Evolutionary conservation across 2,888 invertebrate genomes (phyloP), one percentile per base, ranked within the genome.

Genomic region (Torymus tubicola): DNA sequence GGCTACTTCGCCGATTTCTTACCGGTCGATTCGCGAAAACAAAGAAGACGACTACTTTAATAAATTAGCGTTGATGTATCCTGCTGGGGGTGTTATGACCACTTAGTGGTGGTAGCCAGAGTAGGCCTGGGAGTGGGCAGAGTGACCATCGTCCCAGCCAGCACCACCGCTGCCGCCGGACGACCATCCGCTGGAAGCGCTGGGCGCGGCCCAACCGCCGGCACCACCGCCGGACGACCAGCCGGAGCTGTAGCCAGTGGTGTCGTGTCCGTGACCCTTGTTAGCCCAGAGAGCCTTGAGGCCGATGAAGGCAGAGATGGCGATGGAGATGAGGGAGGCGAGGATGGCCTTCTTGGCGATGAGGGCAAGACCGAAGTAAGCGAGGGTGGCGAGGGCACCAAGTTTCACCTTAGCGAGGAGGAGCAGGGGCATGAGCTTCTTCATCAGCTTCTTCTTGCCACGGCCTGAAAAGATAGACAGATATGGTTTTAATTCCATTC

Each of bases 271-370:
- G 8, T 5, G 4, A n/a, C 87, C 83, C 57, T 84, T 78, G 42
- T 83, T 86, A 4, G 88, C 85, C 86, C 91, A 88, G 63, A 90
- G 89, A 73, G 87, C 85, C 78, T 85, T 90, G 16, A 91, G 81
- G 1, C 91, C 90, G 81, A 92, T 86, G 89, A 93, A 93, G 72
- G 92, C 91, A 24, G 93, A 93, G 85, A 94, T 90, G 85, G 93
- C 92, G 84, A 94, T 91, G 2, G 94, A 94, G 82, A 94, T 90
- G 77, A 94, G 87, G 10, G 93, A 93, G 1, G 93, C 92, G 83
- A 94, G 86, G 84, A 94, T 90, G 72, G 94, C 94, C 87, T 94
- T 94, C 91, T 94, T 94, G 85, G 94, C 94, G 85, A 94, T 88
- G 82, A 94, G 89, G 65, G 93, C 92, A 83, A 94, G 92, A 69